Evolutionary conservation across 2,888 invertebrate species (phyloP), one percentile per base, ranked within the genome.

Genomic region (Archips xylosteana): DNA sequence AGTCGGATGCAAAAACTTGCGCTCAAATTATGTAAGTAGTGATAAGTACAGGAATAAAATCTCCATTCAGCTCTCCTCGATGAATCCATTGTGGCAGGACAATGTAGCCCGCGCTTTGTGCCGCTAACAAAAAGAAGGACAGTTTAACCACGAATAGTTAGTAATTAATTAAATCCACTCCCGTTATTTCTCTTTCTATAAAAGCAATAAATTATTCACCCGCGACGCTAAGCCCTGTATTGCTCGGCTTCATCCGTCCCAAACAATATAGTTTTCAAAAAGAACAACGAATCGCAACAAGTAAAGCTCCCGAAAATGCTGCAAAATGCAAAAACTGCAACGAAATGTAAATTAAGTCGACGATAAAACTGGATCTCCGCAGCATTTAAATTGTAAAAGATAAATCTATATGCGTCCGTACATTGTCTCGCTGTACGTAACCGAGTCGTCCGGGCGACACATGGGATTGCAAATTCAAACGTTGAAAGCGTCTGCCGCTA

Each of bases 331-430:
- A 65, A 69, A 70, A 60, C 59, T 54, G 74, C 74, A 70, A 60
- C 74, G 60, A 74, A 70, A 74, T 70, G 74, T 70, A 74, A 74
- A 74, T 74, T 74, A 74, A 74, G 74, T 74, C 74, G 51, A 59
- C 70, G 54, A 74, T 74, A 74, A 74, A 74, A 70, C 74, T 60
- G 64, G 73, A 69, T 68, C 63, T 68, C 72, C 32, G 57, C 73
- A 34, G 69, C 64, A 74, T 74, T 74, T 74, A 74, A 69, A 74
- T 69, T 74, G 74, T 74, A 74, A 61, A 74, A 60, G 64, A 67
- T 62, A 74, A 74, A 74, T 70, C 69, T 49, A 42, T 54, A 23
- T 23, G n/a, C 39, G 34, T 34, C 32, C 59, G n/a, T 34, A 60
- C 39, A 49, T 62, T 15, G 15, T 10, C 62, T 32, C 57, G 39